phyloP scores from a whole-genome alignment of 2,888 invertebrate genomes.

The Cephus nigrinus region DNA sequence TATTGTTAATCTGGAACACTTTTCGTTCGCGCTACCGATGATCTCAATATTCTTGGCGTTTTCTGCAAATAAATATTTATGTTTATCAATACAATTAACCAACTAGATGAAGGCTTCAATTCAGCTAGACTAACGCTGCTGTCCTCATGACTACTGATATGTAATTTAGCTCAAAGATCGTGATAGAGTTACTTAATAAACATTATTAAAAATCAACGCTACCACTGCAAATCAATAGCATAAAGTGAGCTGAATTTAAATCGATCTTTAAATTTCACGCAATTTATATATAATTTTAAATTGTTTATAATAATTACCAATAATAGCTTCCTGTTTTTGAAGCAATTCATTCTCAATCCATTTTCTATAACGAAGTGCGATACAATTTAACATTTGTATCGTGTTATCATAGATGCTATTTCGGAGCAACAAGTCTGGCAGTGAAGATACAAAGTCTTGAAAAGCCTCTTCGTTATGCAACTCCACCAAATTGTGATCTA shows the following conservation, averaged over 20 bases:
- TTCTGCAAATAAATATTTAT: constrained; percentile 40
- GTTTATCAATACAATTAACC: not conserved
- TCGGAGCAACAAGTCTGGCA: constrained; percentile 50
- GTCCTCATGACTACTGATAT: too few species aligned
- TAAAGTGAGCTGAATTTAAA: not conserved
- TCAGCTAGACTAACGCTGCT: not conserved
- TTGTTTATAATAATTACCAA: constrained; percentile 30
- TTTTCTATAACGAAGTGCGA: constrained; percentile 49
- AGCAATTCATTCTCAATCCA: constrained; percentile 51
- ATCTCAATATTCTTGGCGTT: constrained; percentile 58
- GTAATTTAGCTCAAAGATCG: not conserved
- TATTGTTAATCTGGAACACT: constrained; percentile 56
- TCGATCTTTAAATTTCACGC: not conserved
- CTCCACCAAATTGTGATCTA: constrained; percentile 60
- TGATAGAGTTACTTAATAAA: not conserved
- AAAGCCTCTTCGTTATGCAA: constrained; percentile 56
- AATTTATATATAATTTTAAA: not conserved
- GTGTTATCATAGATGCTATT: constrained; percentile 49
- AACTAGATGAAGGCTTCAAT: not conserved
- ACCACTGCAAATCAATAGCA: not conserved
- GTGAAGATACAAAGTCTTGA: constrained; percentile 48
- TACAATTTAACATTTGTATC: constrained; percentile 54
- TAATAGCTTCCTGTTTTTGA: constrained; percentile 49
- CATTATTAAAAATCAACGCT: not conserved
- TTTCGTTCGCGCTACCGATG: constrained; percentile 47